phyloP scores from a whole-genome alignment of 1,140 invertebrate species.

The Heliconius hermathena region DNA sequence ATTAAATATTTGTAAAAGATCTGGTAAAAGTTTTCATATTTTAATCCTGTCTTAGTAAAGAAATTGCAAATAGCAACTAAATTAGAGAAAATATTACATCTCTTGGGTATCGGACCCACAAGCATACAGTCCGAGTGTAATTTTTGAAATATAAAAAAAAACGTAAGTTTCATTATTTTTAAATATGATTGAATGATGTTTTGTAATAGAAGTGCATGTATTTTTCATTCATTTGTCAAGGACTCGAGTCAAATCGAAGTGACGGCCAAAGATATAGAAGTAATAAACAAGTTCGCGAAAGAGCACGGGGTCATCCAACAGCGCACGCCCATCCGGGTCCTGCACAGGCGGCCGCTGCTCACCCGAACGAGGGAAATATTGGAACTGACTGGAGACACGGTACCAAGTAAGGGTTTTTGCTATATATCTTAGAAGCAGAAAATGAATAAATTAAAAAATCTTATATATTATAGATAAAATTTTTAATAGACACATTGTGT shows the following conservation, averaged over 20 bases:
- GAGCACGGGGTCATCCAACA: conserved; percentile 82
- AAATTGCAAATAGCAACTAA: no score
- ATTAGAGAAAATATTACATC: no score
- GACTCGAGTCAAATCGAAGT: conserved; percentile 48
- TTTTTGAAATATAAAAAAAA: no score
- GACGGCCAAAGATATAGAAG: conserved; percentile 81
- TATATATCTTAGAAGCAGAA: no score
- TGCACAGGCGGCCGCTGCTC: conserved; percentile 90
- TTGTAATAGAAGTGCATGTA: not conserved
- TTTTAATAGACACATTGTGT: no score
- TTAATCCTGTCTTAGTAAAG: no score
- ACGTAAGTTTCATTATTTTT: not conserved
- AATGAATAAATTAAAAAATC: no score
- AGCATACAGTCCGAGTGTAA: no score
- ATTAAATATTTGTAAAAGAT: no score
- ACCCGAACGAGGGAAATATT: conserved; percentile 85
- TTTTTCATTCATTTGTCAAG: not conserved
- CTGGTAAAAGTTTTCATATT: no score
- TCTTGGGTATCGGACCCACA: no score
- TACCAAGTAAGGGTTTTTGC: conserved; percentile 60
- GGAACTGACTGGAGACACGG: conserved; percentile 80
- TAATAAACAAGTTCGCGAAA: conserved; percentile 79
- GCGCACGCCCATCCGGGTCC: conserved; percentile 91
- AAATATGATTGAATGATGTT: not conserved
- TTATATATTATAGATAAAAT: no score